phyloP scores from a whole-genome alignment of 2,888 invertebrate species.

The Rhyacophila evoluta region DNA sequence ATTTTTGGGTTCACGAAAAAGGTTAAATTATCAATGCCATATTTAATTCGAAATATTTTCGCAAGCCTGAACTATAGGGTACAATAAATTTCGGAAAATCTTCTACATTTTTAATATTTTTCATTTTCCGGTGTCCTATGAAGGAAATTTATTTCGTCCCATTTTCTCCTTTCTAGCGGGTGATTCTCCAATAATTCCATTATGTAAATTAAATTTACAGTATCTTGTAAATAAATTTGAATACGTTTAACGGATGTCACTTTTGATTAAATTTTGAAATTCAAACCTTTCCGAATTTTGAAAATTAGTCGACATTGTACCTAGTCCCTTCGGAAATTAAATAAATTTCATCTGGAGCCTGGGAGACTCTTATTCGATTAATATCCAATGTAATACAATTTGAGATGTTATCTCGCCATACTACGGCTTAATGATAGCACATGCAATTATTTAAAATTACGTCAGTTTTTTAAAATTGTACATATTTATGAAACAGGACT shows the following conservation, averaged over 20 bases:
- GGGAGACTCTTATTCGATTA: slow-evolving; percentile 8
- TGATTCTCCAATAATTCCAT: slow-evolving; percentile 35
- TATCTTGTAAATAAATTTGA: slow-evolving; percentile 28
- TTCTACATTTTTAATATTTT: too few species aligned
- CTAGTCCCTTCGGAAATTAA: slow-evolving; percentile 11
- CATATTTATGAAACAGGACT: too few species aligned
- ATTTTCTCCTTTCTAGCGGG: neutral
- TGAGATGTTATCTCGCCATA: neutral
- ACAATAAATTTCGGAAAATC: too few species aligned
- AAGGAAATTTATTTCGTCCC: neutral
- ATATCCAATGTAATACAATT: slow-evolving; percentile 2
- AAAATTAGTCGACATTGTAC: slow-evolving; percentile 22
- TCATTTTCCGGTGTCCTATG: neutral
- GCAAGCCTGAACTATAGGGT: too few species aligned
- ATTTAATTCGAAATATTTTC: too few species aligned
- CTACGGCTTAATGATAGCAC: neutral
- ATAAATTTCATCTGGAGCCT: neutral
- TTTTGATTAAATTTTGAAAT: slow-evolving; percentile 25
- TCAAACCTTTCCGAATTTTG: slow-evolving; percentile 25
- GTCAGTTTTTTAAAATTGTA: too few species aligned
- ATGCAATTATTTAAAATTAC: neutral
- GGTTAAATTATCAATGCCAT: too few species aligned
- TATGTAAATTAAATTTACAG: slow-evolving; percentile 38
- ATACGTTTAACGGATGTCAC: slow-evolving; percentile 5
- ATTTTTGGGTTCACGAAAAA: too few species aligned